phyloP scores from a whole-genome alignment of 2,113 vertebrate genomes.

The Acanthochromis polyacanthus region DNA sequence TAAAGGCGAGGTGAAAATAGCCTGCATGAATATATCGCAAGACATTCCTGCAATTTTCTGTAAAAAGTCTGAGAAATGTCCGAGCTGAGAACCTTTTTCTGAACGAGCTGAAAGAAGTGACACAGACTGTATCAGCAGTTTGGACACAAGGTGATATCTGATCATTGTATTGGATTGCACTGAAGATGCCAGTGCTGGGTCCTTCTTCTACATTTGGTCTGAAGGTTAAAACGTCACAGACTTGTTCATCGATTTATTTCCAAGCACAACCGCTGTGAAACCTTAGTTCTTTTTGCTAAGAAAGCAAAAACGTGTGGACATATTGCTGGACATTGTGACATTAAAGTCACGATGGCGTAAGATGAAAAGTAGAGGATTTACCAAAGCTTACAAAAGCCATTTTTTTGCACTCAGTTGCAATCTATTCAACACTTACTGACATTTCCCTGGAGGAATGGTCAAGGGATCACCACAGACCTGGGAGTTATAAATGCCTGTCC shows the following conservation, averaged over 20 bases:
- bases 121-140: not conserved
- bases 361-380: not conserved
- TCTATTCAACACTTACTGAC: too few species aligned
- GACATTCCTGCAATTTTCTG: not conserved
- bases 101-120: not conserved
- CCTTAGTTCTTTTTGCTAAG: not conserved
- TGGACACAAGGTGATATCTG: too few species aligned
- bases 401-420: not conserved
- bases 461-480: not conserved
- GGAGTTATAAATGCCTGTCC: not conserved
- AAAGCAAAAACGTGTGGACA: not conserved
- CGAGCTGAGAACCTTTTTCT: not conserved
- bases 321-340: not conserved
- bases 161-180: too few species aligned
- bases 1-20: conserved; percentile 21
- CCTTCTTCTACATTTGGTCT: not conserved
- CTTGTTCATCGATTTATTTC: conserved; percentile 13
- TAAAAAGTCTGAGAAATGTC: not conserved
- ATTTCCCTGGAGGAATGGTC: too few species aligned
- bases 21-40: not conserved
- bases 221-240: not conserved
- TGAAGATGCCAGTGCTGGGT: not conserved
- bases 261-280: not conserved
- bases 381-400: too few species aligned
- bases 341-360: too few species aligned